Evolutionary conservation across 2,797 vertebrate genomes (phyloP).

Genomic region (Bradypodion ventrale): DNA sequence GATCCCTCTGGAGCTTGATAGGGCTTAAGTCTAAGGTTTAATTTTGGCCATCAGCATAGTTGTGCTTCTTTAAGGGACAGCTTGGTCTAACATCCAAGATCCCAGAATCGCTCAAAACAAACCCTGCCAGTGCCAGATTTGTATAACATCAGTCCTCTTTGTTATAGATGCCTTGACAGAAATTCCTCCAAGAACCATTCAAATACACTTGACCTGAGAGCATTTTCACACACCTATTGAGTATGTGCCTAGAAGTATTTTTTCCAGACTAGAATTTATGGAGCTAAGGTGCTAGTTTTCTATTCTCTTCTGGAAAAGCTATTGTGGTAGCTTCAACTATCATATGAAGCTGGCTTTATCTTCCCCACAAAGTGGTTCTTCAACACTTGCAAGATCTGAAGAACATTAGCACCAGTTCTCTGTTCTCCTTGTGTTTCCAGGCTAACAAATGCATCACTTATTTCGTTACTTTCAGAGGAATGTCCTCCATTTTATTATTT

Average conservation of each 20-base stretch:
- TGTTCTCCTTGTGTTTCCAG: not conserved
- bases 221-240: not conserved
- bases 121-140: not conserved
- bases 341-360: not conserved
- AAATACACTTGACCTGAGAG: no score
- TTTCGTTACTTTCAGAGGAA: not conserved
- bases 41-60: slow-evolving; percentile 1
- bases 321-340: no score
- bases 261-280: not conserved
- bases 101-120: not conserved
- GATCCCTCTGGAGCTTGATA: no score
- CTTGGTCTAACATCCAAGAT: not conserved
- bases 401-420: not conserved
- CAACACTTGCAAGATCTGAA: not conserved
- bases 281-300: no score
- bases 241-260: not conserved
- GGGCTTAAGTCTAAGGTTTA: not conserved
- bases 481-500: not conserved
- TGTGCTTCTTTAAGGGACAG: not conserved
- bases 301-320: no score
- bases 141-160: not conserved
- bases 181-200: not conserved
- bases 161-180: not conserved
- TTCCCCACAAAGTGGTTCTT: not conserved
- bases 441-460: not conserved